A percentile compares a stretch with the other conserved stretches of the same genome.
Evolutionary conservation across 2,113 vertebrate species (phyloP).

Genomic region (Macaca nemestrina): DNA sequence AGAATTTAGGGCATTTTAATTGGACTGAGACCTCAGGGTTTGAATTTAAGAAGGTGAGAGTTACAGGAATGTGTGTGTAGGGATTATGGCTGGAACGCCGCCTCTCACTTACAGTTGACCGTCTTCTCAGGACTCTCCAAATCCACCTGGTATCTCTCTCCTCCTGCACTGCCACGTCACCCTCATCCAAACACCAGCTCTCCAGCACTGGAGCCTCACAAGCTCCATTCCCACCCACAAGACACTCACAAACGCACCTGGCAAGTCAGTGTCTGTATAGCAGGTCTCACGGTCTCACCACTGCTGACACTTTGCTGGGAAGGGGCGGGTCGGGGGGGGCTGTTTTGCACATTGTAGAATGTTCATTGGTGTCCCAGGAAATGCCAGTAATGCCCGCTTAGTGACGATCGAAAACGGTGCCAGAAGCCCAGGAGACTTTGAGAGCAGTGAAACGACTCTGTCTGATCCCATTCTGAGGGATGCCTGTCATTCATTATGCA

Average conservation of each 20-base stretch:
- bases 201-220: not conserved
- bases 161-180: not conserved
- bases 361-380: not conserved
- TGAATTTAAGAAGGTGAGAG: constrained; percentile 49
- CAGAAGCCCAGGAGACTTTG: not conserved
- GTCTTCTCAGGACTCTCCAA: not conserved
- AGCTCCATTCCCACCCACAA: accelerated
- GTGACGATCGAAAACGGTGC: not conserved
- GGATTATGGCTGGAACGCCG: not conserved
- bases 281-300: not conserved
- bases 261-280: not conserved
- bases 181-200: not conserved
- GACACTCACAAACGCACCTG: not conserved
- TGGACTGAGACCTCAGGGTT: constrained; percentile 33
- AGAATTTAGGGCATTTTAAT: constrained; percentile 35
- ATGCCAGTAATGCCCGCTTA: not conserved
- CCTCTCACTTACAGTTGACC: not conserved
- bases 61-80: constrained; percentile 8
- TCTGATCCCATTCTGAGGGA: not conserved
- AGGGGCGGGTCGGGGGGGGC: not conserved
- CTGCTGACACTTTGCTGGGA: not conserved
- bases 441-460: not conserved
- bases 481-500: not conserved
- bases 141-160: not conserved
- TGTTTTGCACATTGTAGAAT: not conserved